Conservation (phyloP, 2,113 vertebrate genomes). For the Hemicordylus capensis region DNA sequence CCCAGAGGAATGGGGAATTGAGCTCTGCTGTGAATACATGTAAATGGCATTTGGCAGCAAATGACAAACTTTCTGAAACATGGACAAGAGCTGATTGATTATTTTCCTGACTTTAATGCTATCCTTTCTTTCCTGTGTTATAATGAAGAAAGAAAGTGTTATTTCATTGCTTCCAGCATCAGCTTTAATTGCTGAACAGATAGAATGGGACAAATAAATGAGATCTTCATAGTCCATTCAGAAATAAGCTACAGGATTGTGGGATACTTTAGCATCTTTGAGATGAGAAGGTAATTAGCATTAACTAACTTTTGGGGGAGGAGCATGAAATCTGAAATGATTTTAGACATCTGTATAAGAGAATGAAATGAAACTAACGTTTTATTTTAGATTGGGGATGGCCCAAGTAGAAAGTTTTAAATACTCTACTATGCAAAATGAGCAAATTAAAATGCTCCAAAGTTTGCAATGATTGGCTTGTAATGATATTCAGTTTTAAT, state of each 20-base stretch:
- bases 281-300: not conserved
- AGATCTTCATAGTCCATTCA: slow-evolving; percentile 1
- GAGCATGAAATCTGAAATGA: not conserved
- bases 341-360: not conserved
- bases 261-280: not conserved
- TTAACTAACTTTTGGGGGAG: not conserved
- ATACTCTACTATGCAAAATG: no score
- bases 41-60: not conserved
- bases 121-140: slow-evolving; percentile 5
- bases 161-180: slow-evolving; percentile 32
- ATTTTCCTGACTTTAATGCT: slow-evolving; percentile 44
- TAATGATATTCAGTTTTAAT: no score
- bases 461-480: no score
- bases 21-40: not conserved
- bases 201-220: slow-evolving; percentile 19
- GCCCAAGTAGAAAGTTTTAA: no score
- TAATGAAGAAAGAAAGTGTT: slow-evolving; percentile 37
- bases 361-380: not conserved
- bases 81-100: slow-evolving; percentile 33
- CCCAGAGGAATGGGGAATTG: not conserved
- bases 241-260: not conserved
- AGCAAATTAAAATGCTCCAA: no score
- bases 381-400: not conserved
- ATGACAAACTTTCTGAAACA: not conserved
- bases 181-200: slow-evolving; percentile 9